Percentiles rank a stretch among this genome's conserved stretches.
These are phyloP conservation scores for Crenichthys baileyi DNA, from an alignment of 2,797 vertebrate genomes.

Conservation along the genomic window DNA sequence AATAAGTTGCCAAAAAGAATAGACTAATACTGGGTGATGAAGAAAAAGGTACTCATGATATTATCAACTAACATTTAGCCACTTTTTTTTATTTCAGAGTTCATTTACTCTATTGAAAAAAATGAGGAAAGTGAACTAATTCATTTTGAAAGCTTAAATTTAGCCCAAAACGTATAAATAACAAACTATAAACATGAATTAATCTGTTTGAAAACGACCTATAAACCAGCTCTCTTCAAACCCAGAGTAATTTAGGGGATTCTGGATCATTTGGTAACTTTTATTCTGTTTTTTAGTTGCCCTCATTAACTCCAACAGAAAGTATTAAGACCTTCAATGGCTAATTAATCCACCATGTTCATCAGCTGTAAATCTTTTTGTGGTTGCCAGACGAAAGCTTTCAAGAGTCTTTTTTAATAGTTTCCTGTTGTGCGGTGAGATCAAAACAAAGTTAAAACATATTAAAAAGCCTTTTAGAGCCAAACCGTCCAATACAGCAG, in stretches of 20 bases:
- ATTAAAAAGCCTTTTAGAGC: not conserved
- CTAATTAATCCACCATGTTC: conserved; percentile 11
- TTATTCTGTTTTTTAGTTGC: not conserved
- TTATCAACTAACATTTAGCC: not conserved
- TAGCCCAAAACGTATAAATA: not conserved
- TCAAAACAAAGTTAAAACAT: not conserved
- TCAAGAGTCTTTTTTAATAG: not conserved
- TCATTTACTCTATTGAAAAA: not conserved
- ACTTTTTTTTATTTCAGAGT: not conserved
- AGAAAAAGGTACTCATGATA: not conserved
- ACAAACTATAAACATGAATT: not conserved
- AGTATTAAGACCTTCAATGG: not conserved
- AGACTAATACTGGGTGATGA: not conserved
- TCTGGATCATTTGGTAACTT: not conserved
- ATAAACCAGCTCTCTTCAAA: not conserved
- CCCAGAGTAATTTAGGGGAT: not conserved
- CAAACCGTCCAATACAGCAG: not conserved
- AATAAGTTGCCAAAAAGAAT: not conserved
- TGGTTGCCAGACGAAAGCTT: conserved; percentile 3
- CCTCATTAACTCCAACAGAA: not conserved
- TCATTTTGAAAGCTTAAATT: not conserved
- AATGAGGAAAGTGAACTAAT: not conserved
- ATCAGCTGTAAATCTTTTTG: not conserved
- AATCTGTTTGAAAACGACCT: not conserved
- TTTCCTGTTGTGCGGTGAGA: conserved; percentile 3